A percentile compares a stretch with the other conserved stretches of the same genome.
Conservation (phyloP, 2,888 invertebrate genomes). For the Agrotis puta region DNA sequence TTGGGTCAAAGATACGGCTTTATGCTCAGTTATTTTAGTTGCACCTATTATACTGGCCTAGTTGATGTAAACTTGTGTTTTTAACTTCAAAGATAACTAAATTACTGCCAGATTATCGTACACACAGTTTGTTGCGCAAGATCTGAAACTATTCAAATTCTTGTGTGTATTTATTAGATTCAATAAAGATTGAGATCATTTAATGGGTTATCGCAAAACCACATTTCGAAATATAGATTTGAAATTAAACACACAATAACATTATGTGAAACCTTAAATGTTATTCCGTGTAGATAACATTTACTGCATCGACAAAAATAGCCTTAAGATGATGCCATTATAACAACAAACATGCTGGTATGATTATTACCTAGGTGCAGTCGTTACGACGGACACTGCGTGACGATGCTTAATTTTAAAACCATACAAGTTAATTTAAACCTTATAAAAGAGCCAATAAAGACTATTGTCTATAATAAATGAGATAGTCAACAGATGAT, state of each 20-base stretch:
- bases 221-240: slow-evolving; percentile 23
- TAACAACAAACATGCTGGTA: slow-evolving; percentile 64
- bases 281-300: slow-evolving; percentile 52
- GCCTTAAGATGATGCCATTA: slow-evolving; percentile 71
- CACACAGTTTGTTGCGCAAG: slow-evolving; percentile 28
- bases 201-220: slow-evolving; percentile 3
- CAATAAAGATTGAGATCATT: slow-evolving; percentile 10
- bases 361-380: slow-evolving; percentile 66
- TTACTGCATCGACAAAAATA: slow-evolving; percentile 74
- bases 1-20: slow-evolving; percentile 62
- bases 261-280: slow-evolving; percentile 51
- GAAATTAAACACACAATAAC: slow-evolving; percentile 17
- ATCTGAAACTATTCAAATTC: slow-evolving; percentile 2
- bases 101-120: slow-evolving; percentile 29
- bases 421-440: slow-evolving; percentile 26
- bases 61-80: slow-evolving; percentile 47
- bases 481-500: slow-evolving; percentile 26
- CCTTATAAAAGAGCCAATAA: slow-evolving; percentile 15
- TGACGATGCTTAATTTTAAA: slow-evolving; percentile 36
- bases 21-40: slow-evolving; percentile 59
- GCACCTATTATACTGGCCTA: slow-evolving; percentile 46
- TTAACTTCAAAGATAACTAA: slow-evolving; percentile 40
- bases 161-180: slow-evolving; percentile 12
- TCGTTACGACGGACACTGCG: slow-evolving; percentile 49
- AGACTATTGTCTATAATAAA: slow-evolving; percentile 15